Conservation (phyloP, 1,140 invertebrate genomes). For the Drepana arcuata region DNA sequence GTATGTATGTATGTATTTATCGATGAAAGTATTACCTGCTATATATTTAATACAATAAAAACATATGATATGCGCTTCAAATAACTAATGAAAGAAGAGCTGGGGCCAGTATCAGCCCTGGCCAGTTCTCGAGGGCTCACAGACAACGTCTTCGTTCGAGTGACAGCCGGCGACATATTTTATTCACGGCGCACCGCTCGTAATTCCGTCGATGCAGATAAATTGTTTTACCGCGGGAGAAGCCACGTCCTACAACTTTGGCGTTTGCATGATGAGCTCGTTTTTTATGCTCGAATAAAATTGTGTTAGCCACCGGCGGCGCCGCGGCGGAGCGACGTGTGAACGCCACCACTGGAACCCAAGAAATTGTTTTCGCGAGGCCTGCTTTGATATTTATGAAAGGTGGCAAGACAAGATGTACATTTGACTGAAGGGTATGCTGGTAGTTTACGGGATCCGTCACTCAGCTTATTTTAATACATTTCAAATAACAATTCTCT, state of each 20-base stretch:
- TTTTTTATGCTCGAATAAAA: slow-evolving; percentile 70
- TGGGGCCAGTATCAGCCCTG: slow-evolving; percentile 25
- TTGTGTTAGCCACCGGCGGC: slow-evolving; percentile 57
- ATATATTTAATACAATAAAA: no score
- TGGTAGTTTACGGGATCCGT: no score
- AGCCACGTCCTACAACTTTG: slow-evolving; percentile 58
- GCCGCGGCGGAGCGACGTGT: slow-evolving; percentile 48
- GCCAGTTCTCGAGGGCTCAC: slow-evolving; percentile 4
- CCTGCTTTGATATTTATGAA: slow-evolving; percentile 69
- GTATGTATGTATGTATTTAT: no score
- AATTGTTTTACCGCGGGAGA: slow-evolving; percentile 67
- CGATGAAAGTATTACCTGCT: no score
- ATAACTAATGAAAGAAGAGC: no score
- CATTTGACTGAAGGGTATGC: slow-evolving; percentile 53
- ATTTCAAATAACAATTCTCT: no score
- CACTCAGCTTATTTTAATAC: no score
- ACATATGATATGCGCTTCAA: no score
- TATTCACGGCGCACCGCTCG: slow-evolving; percentile 61
- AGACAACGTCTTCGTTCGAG: slow-evolving; percentile 37
- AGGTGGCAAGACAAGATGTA: slow-evolving; percentile 43
- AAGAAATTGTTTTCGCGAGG: slow-evolving; percentile 59
- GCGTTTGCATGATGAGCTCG: slow-evolving; percentile 68
- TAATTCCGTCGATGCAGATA: slow-evolving; percentile 69
- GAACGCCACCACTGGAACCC: slow-evolving; percentile 40
- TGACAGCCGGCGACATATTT: slow-evolving; percentile 69